phyloP scores from a whole-genome alignment of 1,140 invertebrate species.

The Brachionus manjavacas region DNA sequence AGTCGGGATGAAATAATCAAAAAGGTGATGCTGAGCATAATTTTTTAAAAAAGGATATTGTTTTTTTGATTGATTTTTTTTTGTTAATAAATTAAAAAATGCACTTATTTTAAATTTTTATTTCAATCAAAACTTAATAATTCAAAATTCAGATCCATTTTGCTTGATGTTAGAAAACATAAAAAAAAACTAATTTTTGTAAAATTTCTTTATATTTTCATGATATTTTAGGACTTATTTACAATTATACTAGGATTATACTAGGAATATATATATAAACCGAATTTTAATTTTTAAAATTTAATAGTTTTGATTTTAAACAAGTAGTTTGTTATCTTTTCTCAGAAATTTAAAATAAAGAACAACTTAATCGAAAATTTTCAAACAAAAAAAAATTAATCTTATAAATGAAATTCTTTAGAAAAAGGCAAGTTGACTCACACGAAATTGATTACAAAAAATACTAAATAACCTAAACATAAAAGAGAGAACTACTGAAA shows the following conservation, averaged over 20 bases:
- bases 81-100: neutral
- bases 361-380: neutral
- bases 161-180: neutral
- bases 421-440: neutral
- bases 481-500: neutral
- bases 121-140: neutral
- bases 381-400: neutral
- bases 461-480: conserved; percentile 5
- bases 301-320: neutral
- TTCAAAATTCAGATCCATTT: neutral
- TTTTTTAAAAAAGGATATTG: too few species aligned
- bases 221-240: neutral
- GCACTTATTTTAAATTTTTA: neutral
- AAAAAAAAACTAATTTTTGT: neutral
- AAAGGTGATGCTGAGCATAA: too few species aligned
- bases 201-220: neutral
- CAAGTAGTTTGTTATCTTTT: neutral
- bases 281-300: neutral
- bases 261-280: neutral
- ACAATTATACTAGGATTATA: neutral
- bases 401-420: neutral
- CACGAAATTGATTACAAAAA: neutral
- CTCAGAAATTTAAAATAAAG: neutral
- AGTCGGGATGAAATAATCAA: too few species aligned
- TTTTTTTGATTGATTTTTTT: too few species aligned